Evolutionary conservation across 2,888 invertebrate genomes (phyloP).

Genomic region (Apomyelois bistriatella): DNA sequence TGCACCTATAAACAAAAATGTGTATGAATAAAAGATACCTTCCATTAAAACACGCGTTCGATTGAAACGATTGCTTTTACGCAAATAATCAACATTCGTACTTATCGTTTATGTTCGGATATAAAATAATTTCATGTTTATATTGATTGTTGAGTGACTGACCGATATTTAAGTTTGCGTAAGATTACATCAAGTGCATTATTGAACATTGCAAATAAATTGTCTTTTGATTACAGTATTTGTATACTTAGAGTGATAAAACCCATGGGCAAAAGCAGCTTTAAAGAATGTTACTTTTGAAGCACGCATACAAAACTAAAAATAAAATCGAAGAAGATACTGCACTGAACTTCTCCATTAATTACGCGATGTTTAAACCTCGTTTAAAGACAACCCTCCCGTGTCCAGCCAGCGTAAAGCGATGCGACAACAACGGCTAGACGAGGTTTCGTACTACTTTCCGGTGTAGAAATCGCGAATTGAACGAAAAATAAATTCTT

Average conservation of each 20-base stretch:
- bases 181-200: background rate
- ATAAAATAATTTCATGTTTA: background rate
- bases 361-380: no score
- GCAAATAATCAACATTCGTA: background rate
- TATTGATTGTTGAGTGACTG: background rate
- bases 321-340: no score
- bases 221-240: background rate
- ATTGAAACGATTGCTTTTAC: background rate
- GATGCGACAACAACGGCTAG: no score
- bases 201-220: slow-evolving; percentile 5
- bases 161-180: slow-evolving; percentile 1
- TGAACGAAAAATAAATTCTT: no score
- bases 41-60: background rate
- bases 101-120: background rate
- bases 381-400: no score
- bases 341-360: no score
- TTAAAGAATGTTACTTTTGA: no score
- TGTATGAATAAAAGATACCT: slow-evolving; percentile 5
- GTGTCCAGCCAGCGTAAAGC: no score
- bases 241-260: background rate
- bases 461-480: no score
- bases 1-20: background rate
- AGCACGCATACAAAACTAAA: no score
- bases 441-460: no score
- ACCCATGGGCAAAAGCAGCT: no score